Base-by-base conservation (phyloP, 1,140 invertebrate species). In the Drosophila tani region DNA sequence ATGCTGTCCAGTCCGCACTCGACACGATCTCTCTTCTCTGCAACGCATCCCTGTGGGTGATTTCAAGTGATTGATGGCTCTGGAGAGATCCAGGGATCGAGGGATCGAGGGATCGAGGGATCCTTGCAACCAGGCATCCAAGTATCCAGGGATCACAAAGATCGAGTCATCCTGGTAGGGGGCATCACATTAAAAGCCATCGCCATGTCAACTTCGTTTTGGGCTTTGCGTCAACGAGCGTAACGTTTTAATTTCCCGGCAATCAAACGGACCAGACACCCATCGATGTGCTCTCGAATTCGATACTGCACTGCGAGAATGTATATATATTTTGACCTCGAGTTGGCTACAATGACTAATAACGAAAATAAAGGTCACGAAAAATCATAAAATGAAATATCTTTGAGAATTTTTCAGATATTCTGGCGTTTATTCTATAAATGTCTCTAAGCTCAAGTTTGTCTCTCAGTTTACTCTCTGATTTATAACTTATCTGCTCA, bases 211-310 rank as follows among this genome's bases (percentile, higher is more conserved):
- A 91, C 63, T 79, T 90, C 75, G 70, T 75, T 88, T 90, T 82
- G 57, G 70, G 81, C 69, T 79, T 83, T 83, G 81, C 81, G 75
- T 83, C 81, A 84, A 80, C 75, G 67, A 90, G 86, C 85, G 85
- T 90, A 90, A 90, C 85, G 85, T 90, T 90, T 90, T 90, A 90
- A 90, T 90, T 90, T 90, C 85, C 79, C 68, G 86, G 85, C 85
- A 90, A 90, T 90, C 85, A 90, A 90, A 90, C 74, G 63, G 38
- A 80, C 46, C 75, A 83, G 81, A 82, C 82, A 87, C 83, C 77
- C 84, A 83, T 56, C 49, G 32, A 70, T 67, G 40, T 15, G n/a
- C 27, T 69, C 40, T 40, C 29, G 49, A 70, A 53, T 55, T 46
- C 21, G 63, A 68, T 7, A 40, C 14, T 51, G 29, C 67, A 68